Evolutionary conservation across 2,888 invertebrate species (phyloP).

Genomic region (Meandrusa payeni): DNA sequence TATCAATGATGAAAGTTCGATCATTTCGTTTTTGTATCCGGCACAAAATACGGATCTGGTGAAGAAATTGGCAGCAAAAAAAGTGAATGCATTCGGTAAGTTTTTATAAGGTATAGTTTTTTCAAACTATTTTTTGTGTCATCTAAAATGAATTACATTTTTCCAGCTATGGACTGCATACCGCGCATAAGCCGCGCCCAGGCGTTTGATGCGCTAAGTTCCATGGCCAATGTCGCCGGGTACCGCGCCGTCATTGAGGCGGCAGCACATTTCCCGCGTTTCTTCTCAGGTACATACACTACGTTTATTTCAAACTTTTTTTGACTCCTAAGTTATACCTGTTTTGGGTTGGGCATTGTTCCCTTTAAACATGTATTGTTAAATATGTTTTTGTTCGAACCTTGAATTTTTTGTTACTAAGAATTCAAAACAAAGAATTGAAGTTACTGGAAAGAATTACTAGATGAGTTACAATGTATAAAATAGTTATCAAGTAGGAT

Average conservation of each 20-base stretch:
- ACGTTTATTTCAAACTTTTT: no score
- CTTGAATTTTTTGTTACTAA: slow-evolving; percentile 1
- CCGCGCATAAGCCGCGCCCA: slow-evolving; percentile 94
- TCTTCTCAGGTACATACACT: slow-evolving; percentile 86
- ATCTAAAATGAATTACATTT: no score
- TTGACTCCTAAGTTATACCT: no score
- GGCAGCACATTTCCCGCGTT: slow-evolving; percentile 93
- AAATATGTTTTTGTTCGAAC: neutral
- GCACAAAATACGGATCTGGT: slow-evolving; percentile 89
- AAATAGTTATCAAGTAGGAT: no score
- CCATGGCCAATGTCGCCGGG: slow-evolving; percentile 95
- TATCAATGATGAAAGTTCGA: slow-evolving; percentile 84
- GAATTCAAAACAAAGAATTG: neutral
- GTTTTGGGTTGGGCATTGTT: neutral
- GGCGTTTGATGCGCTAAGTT: slow-evolving; percentile 93
- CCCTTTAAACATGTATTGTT: neutral
- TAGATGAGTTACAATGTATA: no score
- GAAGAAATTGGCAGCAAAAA: slow-evolving; percentile 83
- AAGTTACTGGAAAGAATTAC: no score
- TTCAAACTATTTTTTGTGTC: slow-evolving; percentile 11
- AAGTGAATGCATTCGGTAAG: slow-evolving; percentile 90
- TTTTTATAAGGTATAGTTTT: neutral
- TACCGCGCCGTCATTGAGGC: slow-evolving; percentile 95
- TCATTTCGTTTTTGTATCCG: slow-evolving; percentile 92
- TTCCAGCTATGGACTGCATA: slow-evolving; percentile 91